Evolutionary conservation across 2,797 vertebrate species (phyloP).

Genomic region (Coilia nasus): DNA sequence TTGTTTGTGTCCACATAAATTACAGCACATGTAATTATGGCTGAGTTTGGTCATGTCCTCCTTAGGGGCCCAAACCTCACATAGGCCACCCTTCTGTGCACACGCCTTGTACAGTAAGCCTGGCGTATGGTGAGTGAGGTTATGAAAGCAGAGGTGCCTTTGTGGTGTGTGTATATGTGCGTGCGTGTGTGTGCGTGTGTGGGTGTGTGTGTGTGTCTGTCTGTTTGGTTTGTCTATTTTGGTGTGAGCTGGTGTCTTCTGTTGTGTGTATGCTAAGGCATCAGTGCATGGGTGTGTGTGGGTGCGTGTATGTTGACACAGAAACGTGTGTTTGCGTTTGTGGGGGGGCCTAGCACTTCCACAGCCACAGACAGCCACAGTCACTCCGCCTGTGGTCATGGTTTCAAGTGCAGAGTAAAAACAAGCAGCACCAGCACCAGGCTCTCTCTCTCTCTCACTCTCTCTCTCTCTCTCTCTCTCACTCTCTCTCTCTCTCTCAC

Average conservation of each 20-base stretch:
- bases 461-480: not conserved
- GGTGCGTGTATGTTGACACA: constrained; percentile 35
- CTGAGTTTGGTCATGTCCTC: constrained; percentile 72
- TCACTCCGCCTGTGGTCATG: constrained; percentile 71
- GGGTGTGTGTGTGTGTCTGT: not conserved
- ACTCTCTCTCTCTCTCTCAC: constrained; percentile 22
- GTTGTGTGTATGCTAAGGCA: not conserved
- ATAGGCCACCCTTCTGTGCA: constrained; percentile 66
- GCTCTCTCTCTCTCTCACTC: constrained; percentile 10
- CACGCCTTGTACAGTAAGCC: constrained; percentile 29
- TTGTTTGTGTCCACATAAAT: constrained; percentile 68
- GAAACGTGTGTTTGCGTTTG: constrained; percentile 57
- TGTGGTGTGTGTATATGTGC: constrained; percentile 42
- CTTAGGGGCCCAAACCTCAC: constrained; percentile 67
- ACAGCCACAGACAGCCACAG: constrained; percentile 70
- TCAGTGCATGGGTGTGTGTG: constrained; percentile 26
- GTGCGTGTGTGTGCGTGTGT: constrained; percentile 34
- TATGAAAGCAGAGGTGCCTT: constrained; percentile 45
- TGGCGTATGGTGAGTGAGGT: constrained; percentile 28
- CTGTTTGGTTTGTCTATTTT: not conserved
- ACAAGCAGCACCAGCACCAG: constrained; percentile 60
- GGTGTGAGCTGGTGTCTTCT: not conserved
- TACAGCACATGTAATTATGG: constrained; percentile 75
- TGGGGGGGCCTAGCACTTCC: constrained; percentile 58
- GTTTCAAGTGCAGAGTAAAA: constrained; percentile 61